These are phyloP conservation scores for Macrocentrus cingulum DNA, from an alignment of 1,140 invertebrate genomes.

Conservation along the genomic window DNA sequence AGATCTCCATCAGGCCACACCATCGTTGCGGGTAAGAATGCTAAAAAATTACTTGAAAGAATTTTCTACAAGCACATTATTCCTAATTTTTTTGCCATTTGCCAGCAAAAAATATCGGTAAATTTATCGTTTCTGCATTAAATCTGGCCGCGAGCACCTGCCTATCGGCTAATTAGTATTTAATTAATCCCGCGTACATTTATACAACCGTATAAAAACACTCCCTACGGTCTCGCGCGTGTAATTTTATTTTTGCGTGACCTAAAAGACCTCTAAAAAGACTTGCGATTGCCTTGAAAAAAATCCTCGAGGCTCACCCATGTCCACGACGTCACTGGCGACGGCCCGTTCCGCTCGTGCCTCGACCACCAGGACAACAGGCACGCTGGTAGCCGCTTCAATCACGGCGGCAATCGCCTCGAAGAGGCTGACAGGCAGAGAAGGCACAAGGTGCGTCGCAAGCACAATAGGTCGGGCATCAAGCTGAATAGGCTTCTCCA, in stretches of 20 bases:
- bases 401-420: constrained; percentile 57
- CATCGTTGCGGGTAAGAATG: constrained; percentile 54
- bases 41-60: constrained; percentile 48
- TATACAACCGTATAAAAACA: no score
- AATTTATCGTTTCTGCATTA: no score
- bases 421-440: constrained; percentile 59
- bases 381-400: constrained; percentile 50
- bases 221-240: no score
- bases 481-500: constrained; percentile 21
- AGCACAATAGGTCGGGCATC: constrained; percentile 47
- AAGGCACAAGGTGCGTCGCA: constrained; percentile 60
- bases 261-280: no score
- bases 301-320: constrained; percentile 54
- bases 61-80: no score
- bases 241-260: no score
- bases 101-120: no score
- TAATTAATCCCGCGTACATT: no score
- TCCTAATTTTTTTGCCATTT: no score
- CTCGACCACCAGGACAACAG: constrained; percentile 58
- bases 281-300: no score
- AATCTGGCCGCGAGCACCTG: no score
- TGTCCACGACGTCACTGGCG: constrained; percentile 53
- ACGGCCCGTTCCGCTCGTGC: constrained; percentile 58
- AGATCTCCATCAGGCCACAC: constrained; percentile 52
- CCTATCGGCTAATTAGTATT: no score